Percentiles rank a stretch among this genome's conserved stretches.
These are phyloP conservation scores for Galemys pyrenaicus DNA, from an alignment of 2,113 vertebrate genomes.

Conservation along the genomic window DNA sequence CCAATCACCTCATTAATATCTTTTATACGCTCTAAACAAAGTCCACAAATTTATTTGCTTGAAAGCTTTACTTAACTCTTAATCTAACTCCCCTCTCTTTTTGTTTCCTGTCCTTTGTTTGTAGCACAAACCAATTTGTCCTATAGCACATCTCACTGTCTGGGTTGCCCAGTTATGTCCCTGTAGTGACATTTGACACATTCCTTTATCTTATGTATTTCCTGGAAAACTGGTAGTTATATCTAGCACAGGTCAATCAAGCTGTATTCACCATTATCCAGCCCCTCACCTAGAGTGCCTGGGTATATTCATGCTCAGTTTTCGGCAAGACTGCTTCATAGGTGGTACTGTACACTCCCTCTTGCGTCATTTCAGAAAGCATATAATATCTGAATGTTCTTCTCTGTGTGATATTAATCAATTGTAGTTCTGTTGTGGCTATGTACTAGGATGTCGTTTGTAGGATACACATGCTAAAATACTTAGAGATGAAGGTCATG, in stretches of 20 bases:
- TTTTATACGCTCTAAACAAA: neutral
- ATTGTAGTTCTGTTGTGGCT: neutral
- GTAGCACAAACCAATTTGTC: slow-evolving; percentile 41
- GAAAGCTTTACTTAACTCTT: slow-evolving; percentile 39
- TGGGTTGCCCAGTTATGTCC: neutral
- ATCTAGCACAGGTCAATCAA: neutral
- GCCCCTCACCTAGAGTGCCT: neutral
- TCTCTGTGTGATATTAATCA: neutral
- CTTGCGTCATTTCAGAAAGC: neutral
- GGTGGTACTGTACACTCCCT: neutral
- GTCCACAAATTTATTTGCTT: slow-evolving; percentile 29
- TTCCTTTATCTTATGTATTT: slow-evolving; percentile 30
- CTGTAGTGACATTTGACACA: neutral
- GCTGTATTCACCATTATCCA: neutral
- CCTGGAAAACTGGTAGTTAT: slow-evolving; percentile 22
- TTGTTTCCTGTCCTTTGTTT: slow-evolving; percentile 34
- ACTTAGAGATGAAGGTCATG: neutral
- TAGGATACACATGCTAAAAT: neutral
- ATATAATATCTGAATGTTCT: neutral
- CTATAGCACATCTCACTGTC: neutral
- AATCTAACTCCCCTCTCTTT: neutral
- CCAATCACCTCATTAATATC: neutral
- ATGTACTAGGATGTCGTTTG: neutral
- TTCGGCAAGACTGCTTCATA: neutral
- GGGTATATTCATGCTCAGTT: neutral